Evolutionary conservation across 2,888 invertebrate genomes (phyloP).

Genomic region (Drosophila affinis): DNA sequence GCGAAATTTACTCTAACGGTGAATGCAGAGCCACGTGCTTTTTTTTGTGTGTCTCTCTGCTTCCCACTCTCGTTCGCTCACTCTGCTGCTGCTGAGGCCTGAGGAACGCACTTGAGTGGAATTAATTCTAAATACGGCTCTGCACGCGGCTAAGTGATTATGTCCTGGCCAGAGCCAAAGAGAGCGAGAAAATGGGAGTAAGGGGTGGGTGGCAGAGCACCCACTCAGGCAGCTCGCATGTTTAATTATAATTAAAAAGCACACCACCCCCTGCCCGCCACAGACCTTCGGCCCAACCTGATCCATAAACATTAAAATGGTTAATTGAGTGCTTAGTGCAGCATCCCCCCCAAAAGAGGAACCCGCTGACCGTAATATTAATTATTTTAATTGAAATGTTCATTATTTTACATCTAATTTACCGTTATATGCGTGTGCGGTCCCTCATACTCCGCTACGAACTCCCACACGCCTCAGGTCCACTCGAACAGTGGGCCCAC

Average conservation of each 20-base stretch:
- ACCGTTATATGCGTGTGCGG: slow-evolving; percentile 60
- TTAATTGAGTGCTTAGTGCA: slow-evolving; percentile 80
- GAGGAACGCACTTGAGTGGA: slow-evolving; percentile 79
- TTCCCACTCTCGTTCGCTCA: not conserved
- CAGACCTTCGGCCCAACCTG: slow-evolving; percentile 47
- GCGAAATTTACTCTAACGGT: slow-evolving; percentile 64
- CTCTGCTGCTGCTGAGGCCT: slow-evolving; percentile 24
- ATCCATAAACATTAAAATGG: slow-evolving; percentile 77
- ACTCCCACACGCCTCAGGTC: slow-evolving; percentile 13
- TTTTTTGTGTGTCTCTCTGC: slow-evolving; percentile 6
- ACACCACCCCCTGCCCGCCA: slow-evolving; percentile 41
- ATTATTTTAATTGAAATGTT: slow-evolving; percentile 79
- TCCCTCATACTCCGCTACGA: slow-evolving; percentile 7
- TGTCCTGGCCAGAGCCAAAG: slow-evolving; percentile 42
- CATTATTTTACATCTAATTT: slow-evolving; percentile 80
- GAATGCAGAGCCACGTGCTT: slow-evolving; percentile 56
- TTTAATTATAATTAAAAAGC: slow-evolving; percentile 79
- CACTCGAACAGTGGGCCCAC: slow-evolving; percentile 20
- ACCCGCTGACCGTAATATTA: slow-evolving; percentile 68
- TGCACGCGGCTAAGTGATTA: slow-evolving; percentile 80
- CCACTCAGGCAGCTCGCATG: slow-evolving; percentile 63
- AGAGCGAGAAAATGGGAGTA: not conserved
- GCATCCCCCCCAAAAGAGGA: slow-evolving; percentile 12
- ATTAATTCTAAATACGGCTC: slow-evolving; percentile 80
- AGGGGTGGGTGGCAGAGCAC: slow-evolving; percentile 1